Conservation (phyloP, 2,888 invertebrate species). For the Cryptocephalus moraei region DNA sequence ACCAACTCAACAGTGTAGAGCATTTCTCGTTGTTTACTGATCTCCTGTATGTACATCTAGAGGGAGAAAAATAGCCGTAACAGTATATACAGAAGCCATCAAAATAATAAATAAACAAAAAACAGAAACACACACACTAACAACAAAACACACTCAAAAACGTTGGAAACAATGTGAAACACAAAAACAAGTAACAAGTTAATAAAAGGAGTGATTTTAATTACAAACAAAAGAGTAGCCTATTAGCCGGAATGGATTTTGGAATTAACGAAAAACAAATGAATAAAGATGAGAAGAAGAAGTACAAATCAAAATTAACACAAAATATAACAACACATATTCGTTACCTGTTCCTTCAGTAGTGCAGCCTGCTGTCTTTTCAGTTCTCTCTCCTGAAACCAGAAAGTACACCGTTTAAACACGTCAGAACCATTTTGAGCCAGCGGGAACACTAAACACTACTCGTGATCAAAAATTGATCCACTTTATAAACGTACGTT, state of each 20-base stretch:
- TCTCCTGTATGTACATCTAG: slow-evolving; percentile 83
- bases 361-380: slow-evolving; percentile 83
- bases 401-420: slow-evolving; percentile 17
- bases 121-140: background rate
- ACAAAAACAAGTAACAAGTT: too few species aligned
- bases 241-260: too few species aligned
- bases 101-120: slow-evolving; percentile 8
- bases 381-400: slow-evolving; percentile 78
- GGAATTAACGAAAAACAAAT: background rate
- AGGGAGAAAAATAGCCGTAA: slow-evolving; percentile 40
- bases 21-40: slow-evolving; percentile 77
- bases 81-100: slow-evolving; percentile 35
- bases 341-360: slow-evolving; percentile 78
- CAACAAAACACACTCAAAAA: too few species aligned
- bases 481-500: too few species aligned
- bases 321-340: too few species aligned
- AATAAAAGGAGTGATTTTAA: too few species aligned
- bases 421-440: too few species aligned
- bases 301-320: too few species aligned
- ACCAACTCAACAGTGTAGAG: slow-evolving; percentile 77
- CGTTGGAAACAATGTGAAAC: too few species aligned
- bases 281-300: background rate
- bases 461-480: too few species aligned
- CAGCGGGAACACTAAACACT: too few species aligned
- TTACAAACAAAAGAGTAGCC: too few species aligned